Conservation (phyloP, 2,113 vertebrate species). For the Loxodonta africana region DNA sequence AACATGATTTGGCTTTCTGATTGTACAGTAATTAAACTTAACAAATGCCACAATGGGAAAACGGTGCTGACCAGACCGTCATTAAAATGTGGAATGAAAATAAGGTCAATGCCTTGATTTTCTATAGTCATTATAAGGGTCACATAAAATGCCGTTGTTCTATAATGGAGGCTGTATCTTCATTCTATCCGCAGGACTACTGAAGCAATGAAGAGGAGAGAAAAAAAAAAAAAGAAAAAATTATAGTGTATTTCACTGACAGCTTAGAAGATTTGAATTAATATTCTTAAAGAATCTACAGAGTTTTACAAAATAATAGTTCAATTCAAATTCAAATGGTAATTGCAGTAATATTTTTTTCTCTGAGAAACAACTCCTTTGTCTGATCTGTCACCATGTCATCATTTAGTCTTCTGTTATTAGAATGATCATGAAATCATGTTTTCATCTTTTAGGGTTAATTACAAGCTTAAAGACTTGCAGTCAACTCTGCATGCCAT, state of each 20-base stretch:
- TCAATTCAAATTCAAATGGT: slow-evolving; percentile 84
- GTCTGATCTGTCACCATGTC: slow-evolving; percentile 79
- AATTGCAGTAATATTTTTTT: slow-evolving; percentile 74
- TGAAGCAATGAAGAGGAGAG: slow-evolving; percentile 56
- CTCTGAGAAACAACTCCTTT: slow-evolving; percentile 79
- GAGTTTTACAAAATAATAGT: slow-evolving; percentile 78
- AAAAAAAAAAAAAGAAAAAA: slow-evolving; percentile 8
- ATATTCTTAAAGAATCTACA: slow-evolving; percentile 67
- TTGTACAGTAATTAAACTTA: slow-evolving; percentile 71
- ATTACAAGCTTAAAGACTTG: slow-evolving; percentile 81
- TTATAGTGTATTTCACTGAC: slow-evolving; percentile 43
- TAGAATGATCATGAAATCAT: slow-evolving; percentile 72
- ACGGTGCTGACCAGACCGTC: neutral
- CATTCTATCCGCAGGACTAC: neutral
- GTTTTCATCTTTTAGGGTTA: slow-evolving; percentile 81
- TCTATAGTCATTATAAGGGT: slow-evolving; percentile 21
- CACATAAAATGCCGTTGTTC: slow-evolving; percentile 43
- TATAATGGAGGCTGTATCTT: neutral
- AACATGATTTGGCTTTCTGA: slow-evolving; percentile 67
- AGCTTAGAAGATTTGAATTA: slow-evolving; percentile 70
- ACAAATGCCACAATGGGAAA: slow-evolving; percentile 61
- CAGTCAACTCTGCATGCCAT: slow-evolving; percentile 55
- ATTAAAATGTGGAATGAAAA: slow-evolving; percentile 59
- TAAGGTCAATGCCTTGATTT: slow-evolving; percentile 51
- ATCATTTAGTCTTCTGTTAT: slow-evolving; percentile 81